Percentiles rank a stretch among this genome's conserved stretches.
These are phyloP conservation scores for Ptychodera flava DNA, from an alignment of 35 echinoderm and acorn worm genomes.

Conservation along the genomic window DNA sequence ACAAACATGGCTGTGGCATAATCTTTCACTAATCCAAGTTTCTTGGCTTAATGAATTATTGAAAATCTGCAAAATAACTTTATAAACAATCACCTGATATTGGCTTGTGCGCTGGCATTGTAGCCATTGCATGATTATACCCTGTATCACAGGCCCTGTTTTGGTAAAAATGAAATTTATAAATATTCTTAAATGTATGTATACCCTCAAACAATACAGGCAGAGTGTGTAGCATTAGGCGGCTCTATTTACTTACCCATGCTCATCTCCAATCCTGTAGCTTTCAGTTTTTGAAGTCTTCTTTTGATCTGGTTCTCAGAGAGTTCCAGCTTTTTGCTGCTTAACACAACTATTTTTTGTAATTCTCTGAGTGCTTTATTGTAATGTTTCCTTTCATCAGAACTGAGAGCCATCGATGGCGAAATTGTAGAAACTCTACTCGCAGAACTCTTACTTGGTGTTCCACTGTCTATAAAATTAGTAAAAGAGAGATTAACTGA, in stretches of 20 bases:
- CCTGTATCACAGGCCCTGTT: too few species aligned
- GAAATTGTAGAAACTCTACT: neutral
- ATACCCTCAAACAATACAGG: too few species aligned
- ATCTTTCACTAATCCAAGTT: neutral
- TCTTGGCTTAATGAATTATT: too few species aligned
- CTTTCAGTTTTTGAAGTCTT: constrained; percentile 14
- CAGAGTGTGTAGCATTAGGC: too few species aligned
- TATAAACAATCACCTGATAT: too few species aligned
- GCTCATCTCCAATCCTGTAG: neutral
- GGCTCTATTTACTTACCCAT: neutral
- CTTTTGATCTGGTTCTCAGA: constrained; percentile 10
- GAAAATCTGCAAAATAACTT: too few species aligned
- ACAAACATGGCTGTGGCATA: neutral
- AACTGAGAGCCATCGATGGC: constrained; percentile 18
- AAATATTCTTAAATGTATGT: too few species aligned
- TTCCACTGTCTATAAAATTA: too few species aligned
- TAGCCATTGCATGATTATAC: too few species aligned
- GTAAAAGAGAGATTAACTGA: too few species aligned
- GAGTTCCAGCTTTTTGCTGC: constrained; percentile 41
- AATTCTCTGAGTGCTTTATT: constrained; percentile 79
- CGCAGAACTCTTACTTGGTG: neutral
- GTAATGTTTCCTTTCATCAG: constrained; percentile 79
- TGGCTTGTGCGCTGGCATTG: too few species aligned
- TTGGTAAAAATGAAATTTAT: too few species aligned
- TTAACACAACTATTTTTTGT: constrained; percentile 56